These are phyloP conservation scores for Actinopyga echinites DNA, from an alignment of 53 echinoderm and acorn worm species.

Conservation along the genomic window DNA sequence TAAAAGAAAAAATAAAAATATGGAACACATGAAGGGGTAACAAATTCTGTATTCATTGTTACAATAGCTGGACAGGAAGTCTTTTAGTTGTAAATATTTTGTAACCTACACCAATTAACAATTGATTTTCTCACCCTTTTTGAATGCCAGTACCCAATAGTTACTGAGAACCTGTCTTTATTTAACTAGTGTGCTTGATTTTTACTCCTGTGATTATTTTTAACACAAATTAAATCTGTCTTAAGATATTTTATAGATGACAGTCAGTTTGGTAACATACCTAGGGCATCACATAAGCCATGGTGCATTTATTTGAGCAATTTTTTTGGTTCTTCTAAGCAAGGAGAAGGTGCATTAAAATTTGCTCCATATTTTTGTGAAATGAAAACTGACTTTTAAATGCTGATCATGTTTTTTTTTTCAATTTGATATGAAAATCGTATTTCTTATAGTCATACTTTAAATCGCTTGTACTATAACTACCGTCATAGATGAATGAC, in stretches of 20 bases:
- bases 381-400: too few species aligned
- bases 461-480: slow-evolving; percentile 34
- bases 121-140: not conserved
- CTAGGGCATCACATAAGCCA: too few species aligned
- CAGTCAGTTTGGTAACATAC: not conserved
- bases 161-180: not conserved
- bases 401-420: slow-evolving; percentile 28
- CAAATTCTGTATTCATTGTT: too few species aligned
- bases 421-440: slow-evolving; percentile 30
- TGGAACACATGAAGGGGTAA: too few species aligned
- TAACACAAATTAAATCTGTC: not conserved
- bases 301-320: too few species aligned
- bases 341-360: not conserved
- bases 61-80: not conserved
- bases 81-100: not conserved
- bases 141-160: not conserved
- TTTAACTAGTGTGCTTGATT: not conserved
- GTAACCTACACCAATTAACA: not conserved
- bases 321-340: not conserved
- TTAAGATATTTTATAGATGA: not conserved
- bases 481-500: slow-evolving; percentile 9
- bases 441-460: slow-evolving; percentile 41
- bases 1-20: too few species aligned
- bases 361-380: not conserved
- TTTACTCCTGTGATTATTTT: not conserved